Evolutionary conservation across 2,113 vertebrate species (phyloP).

Genomic region (Corythaeola cristata): DNA sequence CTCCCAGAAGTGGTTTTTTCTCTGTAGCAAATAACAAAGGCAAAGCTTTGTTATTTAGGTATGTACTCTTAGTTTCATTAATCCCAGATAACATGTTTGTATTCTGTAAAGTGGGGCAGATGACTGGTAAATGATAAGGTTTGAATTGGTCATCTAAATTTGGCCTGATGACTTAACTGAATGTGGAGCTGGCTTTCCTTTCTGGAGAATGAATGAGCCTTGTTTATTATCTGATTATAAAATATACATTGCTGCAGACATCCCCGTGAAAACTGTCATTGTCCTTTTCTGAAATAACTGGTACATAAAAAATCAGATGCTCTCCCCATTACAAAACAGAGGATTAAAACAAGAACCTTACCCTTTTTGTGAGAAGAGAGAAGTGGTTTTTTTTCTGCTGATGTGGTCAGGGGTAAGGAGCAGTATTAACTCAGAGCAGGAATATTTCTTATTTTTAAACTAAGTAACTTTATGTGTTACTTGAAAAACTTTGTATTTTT

Average conservation of each 20-base stretch:
- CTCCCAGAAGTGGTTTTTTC: slow-evolving; percentile 93
- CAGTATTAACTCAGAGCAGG: neutral
- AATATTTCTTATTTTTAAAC: neutral
- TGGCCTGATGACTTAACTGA: neutral
- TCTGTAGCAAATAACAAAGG: slow-evolving; percentile 92
- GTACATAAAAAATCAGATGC: neutral
- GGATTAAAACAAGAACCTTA: neutral
- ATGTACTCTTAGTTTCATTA: neutral
- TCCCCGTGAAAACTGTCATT: neutral
- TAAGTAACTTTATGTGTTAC: neutral
- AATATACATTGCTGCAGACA: neutral
- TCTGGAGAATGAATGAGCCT: neutral
- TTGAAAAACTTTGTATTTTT: neutral
- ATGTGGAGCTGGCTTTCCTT: neutral
- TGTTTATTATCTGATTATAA: neutral
- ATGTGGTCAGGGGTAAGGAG: neutral
- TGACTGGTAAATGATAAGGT: neutral
- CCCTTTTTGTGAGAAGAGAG: neutral
- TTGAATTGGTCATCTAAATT: neutral
- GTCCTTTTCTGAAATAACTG: neutral
- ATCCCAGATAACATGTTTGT: neutral
- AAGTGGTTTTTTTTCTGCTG: neutral
- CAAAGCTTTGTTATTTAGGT: slow-evolving; percentile 90
- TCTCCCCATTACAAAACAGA: neutral
- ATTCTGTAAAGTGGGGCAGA: neutral